These are phyloP conservation scores for Alligator mississippiensis DNA, from an alignment of 2,113 vertebrate species.

Conservation along the genomic window DNA sequence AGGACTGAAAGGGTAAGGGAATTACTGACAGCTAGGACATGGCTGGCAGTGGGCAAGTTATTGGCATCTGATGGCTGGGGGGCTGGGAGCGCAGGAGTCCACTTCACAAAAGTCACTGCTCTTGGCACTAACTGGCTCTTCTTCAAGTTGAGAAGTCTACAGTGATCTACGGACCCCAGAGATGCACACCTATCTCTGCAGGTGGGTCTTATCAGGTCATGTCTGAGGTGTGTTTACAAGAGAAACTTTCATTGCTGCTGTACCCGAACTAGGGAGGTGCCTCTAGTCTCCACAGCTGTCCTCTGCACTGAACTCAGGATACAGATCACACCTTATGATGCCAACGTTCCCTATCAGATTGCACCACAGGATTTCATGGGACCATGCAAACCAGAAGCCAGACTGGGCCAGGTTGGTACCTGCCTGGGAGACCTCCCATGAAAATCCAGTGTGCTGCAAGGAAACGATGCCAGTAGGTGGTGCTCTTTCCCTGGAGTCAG, in stretches of 20 bases:
- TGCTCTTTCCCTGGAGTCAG: constrained; percentile 30
- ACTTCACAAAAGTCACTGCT: background rate
- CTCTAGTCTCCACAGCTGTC: background rate
- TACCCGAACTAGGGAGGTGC: rapidly evolving
- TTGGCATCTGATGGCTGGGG: rapidly evolving
- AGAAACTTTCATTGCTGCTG: rapidly evolving
- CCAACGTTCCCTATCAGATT: rapidly evolving
- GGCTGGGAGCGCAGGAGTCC: rapidly evolving
- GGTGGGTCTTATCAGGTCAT: background rate
- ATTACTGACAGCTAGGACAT: background rate
- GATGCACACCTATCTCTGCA: background rate
- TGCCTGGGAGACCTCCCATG: rapidly evolving
- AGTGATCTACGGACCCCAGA: background rate
- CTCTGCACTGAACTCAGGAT: background rate
- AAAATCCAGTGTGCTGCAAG: background rate
- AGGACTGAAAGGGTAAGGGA: background rate
- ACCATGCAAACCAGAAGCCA: background rate
- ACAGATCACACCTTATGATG: rapidly evolving
- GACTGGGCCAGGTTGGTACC: background rate
- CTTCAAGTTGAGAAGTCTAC: too few relatives aligned
- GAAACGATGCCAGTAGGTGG: constrained; percentile 26
- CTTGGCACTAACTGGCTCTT: rapidly evolving
- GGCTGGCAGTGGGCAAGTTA: background rate
- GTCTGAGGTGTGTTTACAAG: background rate
- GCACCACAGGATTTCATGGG: too few relatives aligned